A percentile compares a stretch with the other conserved stretches of the same genome.
Conservation (phyloP, 2,888 invertebrate genomes). For the Xanthia icteritia region DNA sequence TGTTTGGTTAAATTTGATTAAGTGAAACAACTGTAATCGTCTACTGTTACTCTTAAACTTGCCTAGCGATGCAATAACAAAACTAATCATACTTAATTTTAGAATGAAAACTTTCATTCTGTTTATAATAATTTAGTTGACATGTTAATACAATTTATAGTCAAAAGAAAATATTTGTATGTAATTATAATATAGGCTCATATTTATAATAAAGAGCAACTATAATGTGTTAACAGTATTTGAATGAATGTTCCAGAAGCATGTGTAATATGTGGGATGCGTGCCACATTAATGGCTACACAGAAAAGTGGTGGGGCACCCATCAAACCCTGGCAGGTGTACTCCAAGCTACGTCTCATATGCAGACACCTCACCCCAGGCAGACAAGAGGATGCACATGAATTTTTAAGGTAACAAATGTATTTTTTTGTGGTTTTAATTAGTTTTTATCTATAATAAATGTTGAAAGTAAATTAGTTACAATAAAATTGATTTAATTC, state of each 20-base stretch:
- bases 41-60: background rate
- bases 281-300: conserved; percentile 93
- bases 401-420: conserved; percentile 94
- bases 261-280: conserved; percentile 96
- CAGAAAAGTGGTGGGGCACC: conserved; percentile 91
- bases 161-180: background rate
- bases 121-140: background rate
- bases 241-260: conserved; percentile 84
- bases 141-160: background rate
- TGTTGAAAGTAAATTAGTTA: too few species aligned
- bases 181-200: conserved; percentile 11
- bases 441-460: too few species aligned
- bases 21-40: background rate
- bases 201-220: conserved; percentile 26
- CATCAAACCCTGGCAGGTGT: conserved; percentile 96
- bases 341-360: conserved; percentile 94
- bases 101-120: background rate
- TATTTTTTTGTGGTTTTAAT: background rate
- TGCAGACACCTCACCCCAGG: conserved; percentile 97
- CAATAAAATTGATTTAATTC: conserved; percentile 14
- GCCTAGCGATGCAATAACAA: background rate
- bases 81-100: too few species aligned
- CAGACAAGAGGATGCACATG: conserved; percentile 99
- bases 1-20: background rate
- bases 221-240: conserved; percentile 39